These are phyloP conservation scores for Atlantisia rogersi DNA, from an alignment of 2,113 vertebrate species.

Conservation along the genomic window DNA sequence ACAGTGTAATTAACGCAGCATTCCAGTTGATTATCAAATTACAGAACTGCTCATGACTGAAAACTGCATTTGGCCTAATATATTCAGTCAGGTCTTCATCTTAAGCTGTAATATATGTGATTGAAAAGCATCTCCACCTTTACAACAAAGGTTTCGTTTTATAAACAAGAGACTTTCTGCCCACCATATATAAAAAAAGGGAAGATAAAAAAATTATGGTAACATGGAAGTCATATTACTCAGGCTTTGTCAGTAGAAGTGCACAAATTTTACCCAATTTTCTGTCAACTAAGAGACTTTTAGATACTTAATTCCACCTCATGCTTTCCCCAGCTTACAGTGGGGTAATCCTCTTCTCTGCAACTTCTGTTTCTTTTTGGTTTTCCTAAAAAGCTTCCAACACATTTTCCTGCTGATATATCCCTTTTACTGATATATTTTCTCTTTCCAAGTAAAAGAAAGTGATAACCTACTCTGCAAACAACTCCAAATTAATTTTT, in stretches of 20 bases:
- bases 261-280: neutral
- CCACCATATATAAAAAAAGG: neutral
- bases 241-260: neutral
- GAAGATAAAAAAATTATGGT: neutral
- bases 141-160: neutral
- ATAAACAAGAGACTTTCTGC: neutral
- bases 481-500: neutral
- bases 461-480: neutral
- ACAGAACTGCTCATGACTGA: neutral
- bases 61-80: neutral
- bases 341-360: neutral
- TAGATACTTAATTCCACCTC: neutral
- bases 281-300: neutral
- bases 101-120: neutral
- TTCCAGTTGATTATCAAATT: neutral
- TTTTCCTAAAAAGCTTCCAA: neutral
- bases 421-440: neutral
- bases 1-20: neutral
- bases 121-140: neutral
- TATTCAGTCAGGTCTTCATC: neutral
- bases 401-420: neutral
- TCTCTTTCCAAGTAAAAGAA: neutral
- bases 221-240: neutral
- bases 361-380: neutral
- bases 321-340: too few relatives aligned